Percentiles rank a stretch among this genome's conserved stretches.
Conservation (phyloP, 2,797 vertebrate species). For the Loriculus beryllinus region DNA sequence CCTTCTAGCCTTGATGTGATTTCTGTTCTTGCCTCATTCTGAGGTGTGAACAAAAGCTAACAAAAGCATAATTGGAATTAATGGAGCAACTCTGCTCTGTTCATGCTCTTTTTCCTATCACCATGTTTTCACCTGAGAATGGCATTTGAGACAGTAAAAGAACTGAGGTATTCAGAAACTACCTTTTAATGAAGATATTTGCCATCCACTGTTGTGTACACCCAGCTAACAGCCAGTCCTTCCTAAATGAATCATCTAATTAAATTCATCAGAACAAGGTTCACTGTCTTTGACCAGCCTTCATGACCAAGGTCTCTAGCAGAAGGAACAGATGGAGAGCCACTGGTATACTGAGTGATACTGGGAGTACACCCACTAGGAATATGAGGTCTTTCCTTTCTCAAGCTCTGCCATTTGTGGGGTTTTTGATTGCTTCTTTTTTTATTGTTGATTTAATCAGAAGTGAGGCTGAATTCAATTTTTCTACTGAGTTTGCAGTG, state of each 20-base stretch:
- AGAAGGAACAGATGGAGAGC: background rate
- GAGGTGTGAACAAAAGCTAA: background rate
- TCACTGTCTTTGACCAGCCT: background rate
- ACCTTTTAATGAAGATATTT: background rate
- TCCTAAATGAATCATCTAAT: constrained; percentile 6
- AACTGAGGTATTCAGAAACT: background rate
- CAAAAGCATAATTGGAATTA: background rate
- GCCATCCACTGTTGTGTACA: background rate
- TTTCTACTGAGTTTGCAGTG: background rate
- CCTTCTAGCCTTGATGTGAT: background rate
- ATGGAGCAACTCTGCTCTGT: background rate
- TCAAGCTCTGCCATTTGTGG: background rate
- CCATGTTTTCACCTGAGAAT: background rate
- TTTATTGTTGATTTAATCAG: constrained; percentile 3
- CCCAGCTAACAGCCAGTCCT: background rate
- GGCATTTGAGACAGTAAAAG: background rate
- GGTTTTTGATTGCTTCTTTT: background rate
- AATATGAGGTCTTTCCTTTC: background rate
- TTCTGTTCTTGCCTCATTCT: background rate
- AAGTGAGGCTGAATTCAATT: background rate
- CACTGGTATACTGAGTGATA: background rate
- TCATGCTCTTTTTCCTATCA: background rate
- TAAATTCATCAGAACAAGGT: background rate
- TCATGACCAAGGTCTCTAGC: background rate
- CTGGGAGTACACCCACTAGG: background rate